Conservation (phyloP, 2,113 vertebrate genomes). For the Sapayoa aenigma region DNA sequence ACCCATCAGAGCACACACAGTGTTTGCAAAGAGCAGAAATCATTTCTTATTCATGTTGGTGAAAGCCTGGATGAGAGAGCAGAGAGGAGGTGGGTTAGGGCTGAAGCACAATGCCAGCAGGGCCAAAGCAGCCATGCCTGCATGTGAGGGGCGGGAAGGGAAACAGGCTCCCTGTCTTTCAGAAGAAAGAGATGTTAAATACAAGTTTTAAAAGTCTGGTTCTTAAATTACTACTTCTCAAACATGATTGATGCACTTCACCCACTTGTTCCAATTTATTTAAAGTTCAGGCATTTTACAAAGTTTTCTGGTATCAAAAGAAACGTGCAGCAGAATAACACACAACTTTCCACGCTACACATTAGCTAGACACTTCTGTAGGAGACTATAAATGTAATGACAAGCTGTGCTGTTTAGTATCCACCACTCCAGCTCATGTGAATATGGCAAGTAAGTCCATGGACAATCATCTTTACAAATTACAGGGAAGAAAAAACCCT, state of each 20-base stretch:
- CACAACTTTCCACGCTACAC: neutral
- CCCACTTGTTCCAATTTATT: neutral
- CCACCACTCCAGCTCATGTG: neutral
- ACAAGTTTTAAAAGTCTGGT: constrained; percentile 19
- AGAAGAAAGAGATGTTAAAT: constrained; percentile 6
- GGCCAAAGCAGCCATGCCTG: neutral
- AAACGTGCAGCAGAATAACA: neutral
- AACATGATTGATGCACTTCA: constrained; percentile 11
- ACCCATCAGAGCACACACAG: neutral
- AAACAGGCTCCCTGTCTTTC: neutral
- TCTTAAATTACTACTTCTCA: constrained; percentile 48
- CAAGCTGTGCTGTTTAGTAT: neutral
- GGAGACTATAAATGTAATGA: neutral
- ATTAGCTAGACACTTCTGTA: neutral
- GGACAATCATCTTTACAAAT: neutral
- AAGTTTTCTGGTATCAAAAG: neutral
- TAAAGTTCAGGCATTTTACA: neutral
- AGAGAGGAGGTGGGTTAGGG: neutral
- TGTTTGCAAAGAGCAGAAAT: neutral
- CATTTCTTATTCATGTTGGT: neutral
- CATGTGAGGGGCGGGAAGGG: neutral
- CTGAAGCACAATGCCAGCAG: fast-evolving
- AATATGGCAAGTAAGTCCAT: neutral
- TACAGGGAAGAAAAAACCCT: constrained; percentile 3
- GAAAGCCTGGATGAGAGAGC: neutral